Percentiles rank a stretch among this genome's conserved stretches.
These are phyloP conservation scores for Lottia gigantea DNA, from an alignment of 2,888 invertebrate species.

Conservation along the genomic window DNA sequence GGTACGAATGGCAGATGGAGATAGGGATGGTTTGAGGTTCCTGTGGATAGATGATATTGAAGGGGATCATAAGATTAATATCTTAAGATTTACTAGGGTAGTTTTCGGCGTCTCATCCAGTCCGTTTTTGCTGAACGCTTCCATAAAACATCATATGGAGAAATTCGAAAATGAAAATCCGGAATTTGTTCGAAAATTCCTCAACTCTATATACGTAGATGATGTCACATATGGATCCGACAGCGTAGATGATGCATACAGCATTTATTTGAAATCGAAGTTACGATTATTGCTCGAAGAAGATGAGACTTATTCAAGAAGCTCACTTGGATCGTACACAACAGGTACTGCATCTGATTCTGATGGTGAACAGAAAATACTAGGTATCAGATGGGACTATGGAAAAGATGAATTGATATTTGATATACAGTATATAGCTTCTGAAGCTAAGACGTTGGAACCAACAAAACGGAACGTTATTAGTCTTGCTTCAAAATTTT, in stretches of 20 bases:
- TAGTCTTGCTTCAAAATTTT: slow-evolving; percentile 1
- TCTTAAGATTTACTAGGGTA: too few species aligned
- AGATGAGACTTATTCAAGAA: background rate
- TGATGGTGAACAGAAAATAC: background rate
- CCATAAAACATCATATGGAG: background rate
- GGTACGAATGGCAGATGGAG: background rate
- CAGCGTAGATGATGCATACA: background rate
- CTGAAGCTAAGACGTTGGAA: background rate
- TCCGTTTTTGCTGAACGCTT: slow-evolving; percentile 3
- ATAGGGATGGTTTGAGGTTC: background rate
- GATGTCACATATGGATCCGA: background rate
- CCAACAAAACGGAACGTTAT: slow-evolving; percentile 5
- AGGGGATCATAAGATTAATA: background rate
- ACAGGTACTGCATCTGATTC: background rate
- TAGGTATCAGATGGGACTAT: background rate
- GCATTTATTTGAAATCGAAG: background rate
- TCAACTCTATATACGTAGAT: background rate
- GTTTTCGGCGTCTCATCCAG: slow-evolving; percentile 6
- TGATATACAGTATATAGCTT: background rate
- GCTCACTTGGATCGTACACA: background rate
- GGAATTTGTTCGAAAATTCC: background rate
- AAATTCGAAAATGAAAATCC: background rate
- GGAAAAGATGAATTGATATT: background rate
- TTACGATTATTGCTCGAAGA: background rate
- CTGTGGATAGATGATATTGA: background rate